Evolutionary conservation across 2,888 invertebrate species (phyloP), one percentile per base, ranked within the genome.

Genomic region (Carcina quercana): DNA sequence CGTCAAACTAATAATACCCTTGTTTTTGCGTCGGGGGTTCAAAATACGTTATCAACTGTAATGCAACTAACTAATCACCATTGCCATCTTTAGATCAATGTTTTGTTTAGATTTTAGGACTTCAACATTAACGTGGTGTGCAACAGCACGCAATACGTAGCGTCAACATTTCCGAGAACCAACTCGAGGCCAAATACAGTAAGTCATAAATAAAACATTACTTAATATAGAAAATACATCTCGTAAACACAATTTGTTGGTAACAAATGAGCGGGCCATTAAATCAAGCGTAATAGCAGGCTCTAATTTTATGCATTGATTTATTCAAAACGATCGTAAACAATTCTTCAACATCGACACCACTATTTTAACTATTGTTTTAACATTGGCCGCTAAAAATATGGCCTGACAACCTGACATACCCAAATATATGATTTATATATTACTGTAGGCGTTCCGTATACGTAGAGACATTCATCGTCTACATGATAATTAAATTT

Each of bases 401-500:
- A 72, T 68, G 47, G 54, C 47, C 50, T 46, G 47, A 46, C 50
- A 42, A 53, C 47, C 50, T 46, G 47, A 46, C 50, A 42, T 48
- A 43, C 42, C 37, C 45, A 45, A 53, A 54, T 45, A 47, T 47
- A 56, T 71, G 71, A 78, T 76, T 76, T 74, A 78, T 73, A 53
- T 39, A 34, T 61, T 43, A 58, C 62, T 70, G 69, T 73, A 68
- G 79, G 79, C 74, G 75, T 67, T 60, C 49, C 52, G 47, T 43
- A 47, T 51, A 48, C 45, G 32, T 41, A 41, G 43, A 52, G 50
- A 54, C 51, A 66, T 67, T 68, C 70, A 47, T 67, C 73, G 63
- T 59, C 50, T 64, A 73, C 69, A 70, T 71, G 80, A 80, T 83
- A 80, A 82, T 83, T 80, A 80, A 80, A 80, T 79, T 71, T 76